phyloP scores from a whole-genome alignment of 2,797 vertebrate genomes.

The Menidia menidia region DNA sequence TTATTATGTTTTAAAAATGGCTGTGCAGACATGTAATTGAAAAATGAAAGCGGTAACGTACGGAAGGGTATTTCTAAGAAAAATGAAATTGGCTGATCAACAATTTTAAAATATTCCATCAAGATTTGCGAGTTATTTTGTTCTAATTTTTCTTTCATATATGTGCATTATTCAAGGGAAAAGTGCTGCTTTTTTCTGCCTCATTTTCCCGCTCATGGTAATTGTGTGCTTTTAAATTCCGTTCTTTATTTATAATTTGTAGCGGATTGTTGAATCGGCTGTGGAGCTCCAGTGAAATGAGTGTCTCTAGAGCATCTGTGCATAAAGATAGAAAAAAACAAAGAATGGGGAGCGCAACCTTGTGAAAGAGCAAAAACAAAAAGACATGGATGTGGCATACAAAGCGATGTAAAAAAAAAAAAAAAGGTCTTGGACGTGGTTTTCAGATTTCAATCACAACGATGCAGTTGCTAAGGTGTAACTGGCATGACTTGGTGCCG shows the following conservation, averaged over 20 bases:
- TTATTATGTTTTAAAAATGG: constrained; percentile 53
- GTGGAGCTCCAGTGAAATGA: constrained; percentile 18
- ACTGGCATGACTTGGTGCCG: constrained; percentile 65
- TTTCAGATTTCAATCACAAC: constrained; percentile 68
- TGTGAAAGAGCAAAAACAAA: constrained; percentile 16
- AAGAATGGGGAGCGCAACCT: not conserved
- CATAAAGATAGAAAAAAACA: constrained; percentile 4
- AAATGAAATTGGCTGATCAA: constrained; percentile 9
- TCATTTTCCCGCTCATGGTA: constrained; percentile 27
- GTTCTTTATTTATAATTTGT: constrained; percentile 37
- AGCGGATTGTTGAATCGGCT: constrained; percentile 25
- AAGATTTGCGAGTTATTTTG: not conserved
- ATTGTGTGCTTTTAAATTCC: constrained; percentile 36
- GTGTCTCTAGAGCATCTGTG: constrained; percentile 32
- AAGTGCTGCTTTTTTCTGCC: not conserved
- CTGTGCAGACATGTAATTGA: constrained; percentile 56
- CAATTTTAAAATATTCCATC: not conserved
- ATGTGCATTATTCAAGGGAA: constrained; percentile 12
- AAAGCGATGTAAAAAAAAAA: constrained; percentile 22
- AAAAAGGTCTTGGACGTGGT: constrained; percentile 38
- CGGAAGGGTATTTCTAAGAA: constrained; percentile 15
- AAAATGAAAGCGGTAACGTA: constrained; percentile 36
- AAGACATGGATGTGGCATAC: constrained; percentile 1
- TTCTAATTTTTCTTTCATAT: not conserved
- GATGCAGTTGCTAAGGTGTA: constrained; percentile 66